phyloP scores from a whole-genome alignment of 2,113 vertebrate species.

The Passer montanus region DNA sequence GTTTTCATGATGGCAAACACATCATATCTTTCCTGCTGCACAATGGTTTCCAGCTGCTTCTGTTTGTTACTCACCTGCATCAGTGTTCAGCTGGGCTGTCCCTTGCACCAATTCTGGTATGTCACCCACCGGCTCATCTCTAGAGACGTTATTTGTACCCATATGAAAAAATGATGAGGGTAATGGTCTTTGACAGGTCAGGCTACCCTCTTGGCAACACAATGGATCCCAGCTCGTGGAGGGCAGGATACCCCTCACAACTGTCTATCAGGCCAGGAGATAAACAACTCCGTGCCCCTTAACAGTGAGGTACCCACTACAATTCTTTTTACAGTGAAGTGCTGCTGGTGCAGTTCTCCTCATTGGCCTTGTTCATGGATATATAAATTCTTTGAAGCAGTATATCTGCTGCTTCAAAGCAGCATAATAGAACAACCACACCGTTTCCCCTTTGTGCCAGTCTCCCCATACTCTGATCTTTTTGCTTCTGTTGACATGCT shows the following conservation, averaged over 20 bases:
- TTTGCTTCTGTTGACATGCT: background rate
- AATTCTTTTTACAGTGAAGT: background rate
- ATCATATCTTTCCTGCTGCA: background rate
- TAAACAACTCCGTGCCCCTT: too few relatives aligned
- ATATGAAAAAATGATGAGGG: background rate
- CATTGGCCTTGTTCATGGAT: background rate
- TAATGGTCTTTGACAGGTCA: background rate
- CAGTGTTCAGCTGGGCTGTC: background rate
- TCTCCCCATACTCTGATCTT: background rate
- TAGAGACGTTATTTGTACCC: background rate
- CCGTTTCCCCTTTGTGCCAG: fast-evolving
- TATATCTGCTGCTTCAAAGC: background rate
- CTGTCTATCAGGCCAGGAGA: background rate
- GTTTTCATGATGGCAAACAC: background rate
- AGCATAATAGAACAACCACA: fast-evolving
- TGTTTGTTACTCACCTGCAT: background rate
- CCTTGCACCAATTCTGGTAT: background rate
- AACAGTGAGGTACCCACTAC: background rate
- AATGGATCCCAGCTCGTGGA: background rate
- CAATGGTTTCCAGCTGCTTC: background rate
- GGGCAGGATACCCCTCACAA: background rate
- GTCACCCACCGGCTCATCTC: background rate
- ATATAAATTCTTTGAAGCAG: background rate
- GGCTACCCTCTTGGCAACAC: background rate
- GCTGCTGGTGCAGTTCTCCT: background rate